These are phyloP conservation scores for Epizoanthus scotinus DNA, from an alignment of 92 coral and sea anemone genomes.

Conservation along the genomic window DNA sequence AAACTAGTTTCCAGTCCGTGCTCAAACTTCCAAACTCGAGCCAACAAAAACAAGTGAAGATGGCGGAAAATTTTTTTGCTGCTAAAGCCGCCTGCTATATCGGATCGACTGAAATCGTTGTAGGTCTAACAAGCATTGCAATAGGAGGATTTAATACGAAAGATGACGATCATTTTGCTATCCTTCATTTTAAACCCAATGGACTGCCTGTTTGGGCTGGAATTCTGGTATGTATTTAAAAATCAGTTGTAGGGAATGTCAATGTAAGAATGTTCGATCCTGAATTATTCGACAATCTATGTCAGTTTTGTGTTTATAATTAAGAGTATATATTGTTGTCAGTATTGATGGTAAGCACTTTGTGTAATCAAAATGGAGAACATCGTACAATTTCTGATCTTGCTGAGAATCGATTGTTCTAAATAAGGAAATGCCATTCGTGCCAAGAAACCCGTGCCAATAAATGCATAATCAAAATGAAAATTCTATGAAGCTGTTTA, in stretches of 20 bases:
- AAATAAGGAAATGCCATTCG: constrained; percentile 20
- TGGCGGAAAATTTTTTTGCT: constrained; percentile 77
- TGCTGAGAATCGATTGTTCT: background rate
- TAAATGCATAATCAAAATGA: too few relatives aligned
- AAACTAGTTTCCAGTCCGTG: constrained; percentile 31
- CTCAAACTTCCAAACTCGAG: constrained; percentile 21
- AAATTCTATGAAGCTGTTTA: background rate
- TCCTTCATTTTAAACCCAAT: constrained; percentile 72
- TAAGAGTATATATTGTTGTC: background rate
- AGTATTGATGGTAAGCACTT: background rate
- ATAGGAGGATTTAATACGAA: constrained; percentile 82
- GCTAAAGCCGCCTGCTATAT: constrained; percentile 66
- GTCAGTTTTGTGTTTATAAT: background rate
- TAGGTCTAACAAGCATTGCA: constrained; percentile 76
- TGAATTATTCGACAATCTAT: background rate
- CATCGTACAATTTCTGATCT: background rate
- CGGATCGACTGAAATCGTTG: constrained; percentile 69
- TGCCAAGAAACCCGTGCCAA: too few relatives aligned
- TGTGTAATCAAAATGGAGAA: background rate
- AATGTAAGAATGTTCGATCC: too few relatives aligned
- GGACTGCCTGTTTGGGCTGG: constrained; percentile 92
- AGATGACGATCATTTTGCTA: constrained; percentile 73
- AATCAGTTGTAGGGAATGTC: background rate
- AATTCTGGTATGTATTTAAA: constrained; percentile 69
- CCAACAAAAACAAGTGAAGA: constrained; percentile 23